Conservation (phyloP, 2,113 vertebrate species). For the Barnardius zonarius region DNA sequence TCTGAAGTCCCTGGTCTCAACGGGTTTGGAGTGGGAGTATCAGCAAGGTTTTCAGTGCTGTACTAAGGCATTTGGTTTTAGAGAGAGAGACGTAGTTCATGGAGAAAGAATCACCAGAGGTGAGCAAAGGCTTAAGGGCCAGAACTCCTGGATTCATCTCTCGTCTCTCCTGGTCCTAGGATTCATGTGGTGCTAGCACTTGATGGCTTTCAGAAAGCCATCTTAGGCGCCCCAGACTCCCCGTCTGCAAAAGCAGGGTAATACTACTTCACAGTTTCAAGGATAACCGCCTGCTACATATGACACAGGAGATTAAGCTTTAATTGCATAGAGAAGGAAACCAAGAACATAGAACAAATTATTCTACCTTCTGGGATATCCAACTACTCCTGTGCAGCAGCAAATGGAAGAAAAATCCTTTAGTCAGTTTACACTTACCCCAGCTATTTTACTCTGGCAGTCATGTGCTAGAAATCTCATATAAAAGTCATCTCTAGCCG, state of each 20-base stretch:
- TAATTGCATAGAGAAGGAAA: not conserved
- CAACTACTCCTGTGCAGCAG: not conserved
- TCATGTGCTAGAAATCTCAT: not conserved
- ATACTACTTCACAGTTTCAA: not conserved
- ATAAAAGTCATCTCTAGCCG: not conserved
- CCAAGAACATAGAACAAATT: conserved; percentile 19
- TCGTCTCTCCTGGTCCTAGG: not conserved
- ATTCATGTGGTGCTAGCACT: not conserved
- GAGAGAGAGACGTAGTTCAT: not conserved
- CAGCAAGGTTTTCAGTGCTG: not conserved
- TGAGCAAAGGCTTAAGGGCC: not conserved
- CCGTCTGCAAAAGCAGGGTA: not conserved
- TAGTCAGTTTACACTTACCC: not conserved
- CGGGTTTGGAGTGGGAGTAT: not conserved
- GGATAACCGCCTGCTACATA: not conserved
- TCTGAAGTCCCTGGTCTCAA: not conserved
- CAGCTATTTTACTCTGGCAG: not conserved
- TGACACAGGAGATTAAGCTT: not conserved
- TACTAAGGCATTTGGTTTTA: not conserved
- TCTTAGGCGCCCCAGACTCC: not conserved
- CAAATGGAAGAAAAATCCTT: not conserved
- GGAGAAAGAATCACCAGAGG: not conserved
- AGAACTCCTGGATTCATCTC: not conserved
- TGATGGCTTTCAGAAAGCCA: not conserved
- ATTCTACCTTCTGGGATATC: not conserved